Evolutionary conservation across 2,797 vertebrate species (phyloP).

Genomic region (Kryptopterus vitreolus): DNA sequence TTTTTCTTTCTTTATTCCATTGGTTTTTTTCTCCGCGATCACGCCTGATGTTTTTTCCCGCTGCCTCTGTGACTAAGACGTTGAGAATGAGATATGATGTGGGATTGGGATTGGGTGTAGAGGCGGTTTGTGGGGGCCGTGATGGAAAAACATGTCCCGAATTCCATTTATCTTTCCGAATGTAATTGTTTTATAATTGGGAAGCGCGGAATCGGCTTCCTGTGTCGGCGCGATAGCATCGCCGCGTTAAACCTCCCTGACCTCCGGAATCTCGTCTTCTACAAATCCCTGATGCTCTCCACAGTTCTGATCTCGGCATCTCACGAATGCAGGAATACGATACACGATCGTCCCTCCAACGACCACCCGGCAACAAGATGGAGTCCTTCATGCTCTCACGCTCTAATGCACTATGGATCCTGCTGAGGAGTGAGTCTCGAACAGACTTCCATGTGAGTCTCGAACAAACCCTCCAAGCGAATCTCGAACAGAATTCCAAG

Average conservation of each 20-base stretch:
- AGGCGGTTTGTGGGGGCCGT: not conserved
- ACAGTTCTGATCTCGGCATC: slow-evolving; percentile 24
- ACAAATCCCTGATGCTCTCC: slow-evolving; percentile 33
- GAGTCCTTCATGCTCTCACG: slow-evolving; percentile 18
- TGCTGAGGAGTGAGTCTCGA: slow-evolving; percentile 29
- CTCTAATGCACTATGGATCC: slow-evolving; percentile 21
- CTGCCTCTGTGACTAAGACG: not conserved
- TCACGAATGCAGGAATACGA: slow-evolving; percentile 10
- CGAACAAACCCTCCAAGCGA: no score
- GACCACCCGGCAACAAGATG: slow-evolving; percentile 24
- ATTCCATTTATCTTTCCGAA: slow-evolving; percentile 51
- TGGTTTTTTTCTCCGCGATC: slow-evolving; percentile 26
- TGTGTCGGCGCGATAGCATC: slow-evolving; percentile 38
- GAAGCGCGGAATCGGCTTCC: slow-evolving; percentile 33
- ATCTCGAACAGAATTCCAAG: no score
- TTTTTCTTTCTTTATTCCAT: slow-evolving; percentile 20
- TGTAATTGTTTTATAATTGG: slow-evolving; percentile 49
- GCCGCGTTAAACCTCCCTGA: slow-evolving; percentile 24
- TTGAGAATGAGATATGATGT: slow-evolving; percentile 36
- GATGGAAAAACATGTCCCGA: slow-evolving; percentile 40
- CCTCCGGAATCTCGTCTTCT: slow-evolving; percentile 29
- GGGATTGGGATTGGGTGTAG: slow-evolving; percentile 31
- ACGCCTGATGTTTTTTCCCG: slow-evolving; percentile 9
- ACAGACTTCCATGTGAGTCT: slow-evolving; percentile 33
- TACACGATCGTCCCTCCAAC: slow-evolving; percentile 6